phyloP scores from a whole-genome alignment of 2,797 vertebrate genomes.

The Emys orbicularis region DNA sequence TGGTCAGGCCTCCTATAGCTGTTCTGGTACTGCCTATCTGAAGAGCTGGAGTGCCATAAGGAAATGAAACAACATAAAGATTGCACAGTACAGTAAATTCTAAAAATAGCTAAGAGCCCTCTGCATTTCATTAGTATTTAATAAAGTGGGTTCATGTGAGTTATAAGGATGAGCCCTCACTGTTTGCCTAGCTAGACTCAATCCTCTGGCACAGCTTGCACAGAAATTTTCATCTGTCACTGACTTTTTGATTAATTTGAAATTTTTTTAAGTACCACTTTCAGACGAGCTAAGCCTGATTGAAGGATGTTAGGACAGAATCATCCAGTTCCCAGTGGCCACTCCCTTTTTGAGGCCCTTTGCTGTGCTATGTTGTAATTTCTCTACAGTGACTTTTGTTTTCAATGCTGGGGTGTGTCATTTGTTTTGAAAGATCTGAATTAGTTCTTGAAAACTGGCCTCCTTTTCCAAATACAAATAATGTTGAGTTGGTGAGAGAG shows the following conservation, averaged over 20 bases:
- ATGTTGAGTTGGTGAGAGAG: background rate
- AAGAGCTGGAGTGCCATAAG: background rate
- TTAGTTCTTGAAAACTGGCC: constrained; percentile 13
- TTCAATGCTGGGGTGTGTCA: background rate
- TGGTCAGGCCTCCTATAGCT: background rate
- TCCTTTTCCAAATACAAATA: background rate
- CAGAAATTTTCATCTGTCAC: background rate
- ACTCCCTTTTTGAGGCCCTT: background rate
- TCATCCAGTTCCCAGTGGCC: background rate
- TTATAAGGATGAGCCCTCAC: background rate
- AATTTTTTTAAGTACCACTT: background rate
- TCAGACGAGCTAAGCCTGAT: constrained; percentile 11
- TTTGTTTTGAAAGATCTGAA: constrained; percentile 2
- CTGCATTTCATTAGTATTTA: background rate
- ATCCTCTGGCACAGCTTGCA: background rate
- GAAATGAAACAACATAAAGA: background rate
- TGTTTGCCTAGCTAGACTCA: background rate
- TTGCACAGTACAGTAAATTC: constrained; percentile 36
- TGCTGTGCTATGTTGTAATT: background rate
- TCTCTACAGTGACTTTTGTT: constrained; percentile 40
- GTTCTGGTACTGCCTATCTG: background rate
- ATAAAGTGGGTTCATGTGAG: background rate
- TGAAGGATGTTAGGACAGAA: constrained; percentile 10
- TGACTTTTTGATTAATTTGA: background rate
- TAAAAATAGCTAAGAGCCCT: constrained; percentile 42